Conservation (phyloP, 1,140 invertebrate genomes). For the Idris sp. region DNA sequence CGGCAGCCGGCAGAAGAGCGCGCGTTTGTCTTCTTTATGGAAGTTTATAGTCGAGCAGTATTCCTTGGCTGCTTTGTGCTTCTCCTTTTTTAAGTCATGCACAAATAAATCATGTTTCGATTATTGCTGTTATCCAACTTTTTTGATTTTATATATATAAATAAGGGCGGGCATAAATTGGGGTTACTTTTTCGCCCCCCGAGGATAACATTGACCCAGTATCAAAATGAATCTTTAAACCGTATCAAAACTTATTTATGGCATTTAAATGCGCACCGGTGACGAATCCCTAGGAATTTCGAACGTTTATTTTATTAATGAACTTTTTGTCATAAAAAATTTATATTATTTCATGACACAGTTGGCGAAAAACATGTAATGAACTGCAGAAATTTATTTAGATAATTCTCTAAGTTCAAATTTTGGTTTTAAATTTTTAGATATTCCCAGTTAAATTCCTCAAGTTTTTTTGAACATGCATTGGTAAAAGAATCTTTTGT, state of each 20-base stretch:
- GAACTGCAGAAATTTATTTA: no score
- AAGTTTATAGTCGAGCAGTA: slow-evolving; percentile 72
- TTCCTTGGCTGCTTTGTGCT: slow-evolving; percentile 52
- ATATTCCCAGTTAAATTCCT: no score
- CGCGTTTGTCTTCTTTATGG: slow-evolving; percentile 75
- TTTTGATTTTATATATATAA: slow-evolving; percentile 53
- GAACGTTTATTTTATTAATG: no score
- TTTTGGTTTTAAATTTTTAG: no score
- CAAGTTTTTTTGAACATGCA: no score
- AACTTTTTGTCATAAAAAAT: no score
- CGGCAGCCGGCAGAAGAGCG: slow-evolving; percentile 69
- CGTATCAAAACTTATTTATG: slow-evolving; percentile 3
- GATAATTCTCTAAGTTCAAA: no score
- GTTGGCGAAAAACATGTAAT: no score
- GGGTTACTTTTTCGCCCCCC: slow-evolving; percentile 19
- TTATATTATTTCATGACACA: no score
- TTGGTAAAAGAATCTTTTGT: no score
- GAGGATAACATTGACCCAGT: slow-evolving; percentile 29
- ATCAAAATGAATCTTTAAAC: slow-evolving; percentile 2
- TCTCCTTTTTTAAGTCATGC: slow-evolving; percentile 21
- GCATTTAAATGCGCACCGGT: no score
- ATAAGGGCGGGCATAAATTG: slow-evolving; percentile 30
- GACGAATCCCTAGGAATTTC: neutral
- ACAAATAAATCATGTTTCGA: slow-evolving; percentile 50
- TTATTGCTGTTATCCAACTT: slow-evolving; percentile 44